Conservation (phyloP, 1,140 invertebrate genomes). For the Drosophila ficusphila region DNA sequence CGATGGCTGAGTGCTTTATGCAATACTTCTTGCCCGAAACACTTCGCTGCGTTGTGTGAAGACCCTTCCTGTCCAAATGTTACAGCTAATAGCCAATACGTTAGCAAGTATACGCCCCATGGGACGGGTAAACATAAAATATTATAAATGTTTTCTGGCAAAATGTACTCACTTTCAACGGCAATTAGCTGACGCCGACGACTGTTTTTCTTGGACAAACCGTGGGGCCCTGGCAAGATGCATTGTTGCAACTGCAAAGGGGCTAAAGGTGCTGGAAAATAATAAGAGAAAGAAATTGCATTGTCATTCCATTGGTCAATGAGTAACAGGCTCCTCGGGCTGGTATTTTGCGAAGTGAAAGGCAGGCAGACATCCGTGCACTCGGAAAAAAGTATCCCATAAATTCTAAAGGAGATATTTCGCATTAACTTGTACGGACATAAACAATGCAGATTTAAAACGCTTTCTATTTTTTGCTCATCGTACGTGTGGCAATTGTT, state of each 20-base stretch:
- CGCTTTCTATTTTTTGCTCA: background rate
- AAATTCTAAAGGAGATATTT: constrained; percentile 17
- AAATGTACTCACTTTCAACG: constrained; percentile 8
- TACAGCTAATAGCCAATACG: constrained; percentile 22
- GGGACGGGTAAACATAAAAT: constrained; percentile 25
- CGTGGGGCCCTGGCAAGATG: constrained; percentile 1
- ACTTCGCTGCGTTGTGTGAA: background rate
- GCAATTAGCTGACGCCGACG: constrained; percentile 11
- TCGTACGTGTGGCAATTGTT: background rate
- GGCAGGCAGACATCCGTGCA: constrained; percentile 35
- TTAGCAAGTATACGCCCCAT: constrained; percentile 34
- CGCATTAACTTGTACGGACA: background rate
- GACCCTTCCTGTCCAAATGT: constrained; percentile 20
- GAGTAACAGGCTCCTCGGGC: constrained; percentile 44
- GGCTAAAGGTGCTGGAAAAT: constrained; percentile 11
- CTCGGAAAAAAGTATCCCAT: constrained; percentile 1
- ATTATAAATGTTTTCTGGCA: constrained; percentile 14
- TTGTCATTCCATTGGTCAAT: constrained; percentile 64
- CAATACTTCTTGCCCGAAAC: constrained; percentile 33
- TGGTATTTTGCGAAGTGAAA: constrained; percentile 66
- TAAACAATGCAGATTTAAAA: background rate
- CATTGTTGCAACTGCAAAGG: constrained; percentile 30
- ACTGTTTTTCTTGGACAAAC: constrained; percentile 17
- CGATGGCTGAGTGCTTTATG: constrained; percentile 48
- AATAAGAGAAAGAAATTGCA: constrained; percentile 54